Conservation (phyloP, 2,113 vertebrate genomes). For the Mormoops blainvillei region DNA sequence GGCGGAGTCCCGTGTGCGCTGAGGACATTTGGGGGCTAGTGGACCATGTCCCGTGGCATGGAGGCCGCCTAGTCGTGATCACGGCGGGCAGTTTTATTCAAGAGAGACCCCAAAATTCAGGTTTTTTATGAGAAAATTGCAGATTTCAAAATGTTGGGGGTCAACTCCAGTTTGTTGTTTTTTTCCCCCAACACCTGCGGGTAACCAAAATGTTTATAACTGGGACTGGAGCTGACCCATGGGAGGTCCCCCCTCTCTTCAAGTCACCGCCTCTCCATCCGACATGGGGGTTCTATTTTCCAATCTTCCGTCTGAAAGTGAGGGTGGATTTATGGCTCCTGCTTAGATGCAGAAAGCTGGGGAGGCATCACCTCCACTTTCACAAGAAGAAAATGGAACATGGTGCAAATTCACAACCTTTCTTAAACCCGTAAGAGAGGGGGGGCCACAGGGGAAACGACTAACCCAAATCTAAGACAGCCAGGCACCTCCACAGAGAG, state of each 20-base stretch:
- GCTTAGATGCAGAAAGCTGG: background rate
- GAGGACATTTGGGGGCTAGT: rapidly evolving
- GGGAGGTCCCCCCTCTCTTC: background rate
- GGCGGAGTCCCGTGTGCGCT: rapidly evolving
- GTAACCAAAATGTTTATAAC: background rate
- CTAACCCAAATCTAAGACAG: background rate
- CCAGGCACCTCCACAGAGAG: background rate
- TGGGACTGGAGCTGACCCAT: no score
- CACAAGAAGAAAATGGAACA: background rate
- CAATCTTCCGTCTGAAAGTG: background rate
- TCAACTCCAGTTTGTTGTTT: background rate
- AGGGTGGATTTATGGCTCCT: background rate
- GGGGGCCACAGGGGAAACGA: background rate
- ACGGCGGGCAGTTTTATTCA: background rate
- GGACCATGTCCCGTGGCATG: no score
- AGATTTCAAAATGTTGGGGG: background rate
- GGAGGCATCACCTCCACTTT: background rate
- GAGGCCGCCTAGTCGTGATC: background rate
- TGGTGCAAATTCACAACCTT: background rate
- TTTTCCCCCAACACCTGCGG: background rate
- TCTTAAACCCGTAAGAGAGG: background rate
- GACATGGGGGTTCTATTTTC: background rate
- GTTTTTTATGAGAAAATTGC: background rate
- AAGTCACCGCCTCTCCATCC: background rate
- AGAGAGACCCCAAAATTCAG: background rate